Conservation (phyloP, 2,888 invertebrate genomes). For the Hemicrepidius hirtus region DNA sequence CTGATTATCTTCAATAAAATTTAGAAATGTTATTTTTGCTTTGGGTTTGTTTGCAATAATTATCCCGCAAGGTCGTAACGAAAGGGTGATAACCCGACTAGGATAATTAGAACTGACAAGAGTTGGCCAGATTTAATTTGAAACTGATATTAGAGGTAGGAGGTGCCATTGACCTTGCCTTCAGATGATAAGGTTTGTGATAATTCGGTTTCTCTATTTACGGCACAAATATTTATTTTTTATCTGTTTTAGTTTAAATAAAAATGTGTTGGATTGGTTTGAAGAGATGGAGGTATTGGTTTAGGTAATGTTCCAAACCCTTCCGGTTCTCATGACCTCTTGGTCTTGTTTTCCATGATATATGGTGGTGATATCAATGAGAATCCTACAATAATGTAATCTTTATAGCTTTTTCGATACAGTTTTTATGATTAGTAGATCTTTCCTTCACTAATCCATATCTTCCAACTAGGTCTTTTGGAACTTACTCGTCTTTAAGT, state of each 20-base stretch:
- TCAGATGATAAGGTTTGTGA: slow-evolving; percentile 21
- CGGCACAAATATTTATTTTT: background rate
- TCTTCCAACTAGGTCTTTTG: no score
- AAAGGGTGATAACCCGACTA: slow-evolving; percentile 6
- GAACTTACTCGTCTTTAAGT: no score
- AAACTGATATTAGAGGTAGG: slow-evolving; percentile 3
- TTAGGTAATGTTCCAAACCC: no score
- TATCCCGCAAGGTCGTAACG: background rate
- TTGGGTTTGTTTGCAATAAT: background rate
- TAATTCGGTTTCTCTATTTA: slow-evolving; percentile 18
- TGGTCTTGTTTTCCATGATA: no score
- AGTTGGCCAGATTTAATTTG: slow-evolving; percentile 7
- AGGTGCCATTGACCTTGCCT: slow-evolving; percentile 29
- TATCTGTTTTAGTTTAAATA: slow-evolving; percentile 4
- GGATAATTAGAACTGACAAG: slow-evolving; percentile 15
- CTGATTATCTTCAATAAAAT: background rate
- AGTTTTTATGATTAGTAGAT: no score
- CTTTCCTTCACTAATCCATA: no score
- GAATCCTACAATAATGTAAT: no score
- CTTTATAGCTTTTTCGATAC: no score
- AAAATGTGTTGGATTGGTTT: background rate
- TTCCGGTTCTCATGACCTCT: no score
- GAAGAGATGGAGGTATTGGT: background rate
- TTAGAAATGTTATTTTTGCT: no score
- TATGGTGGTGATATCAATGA: no score